Conservation (phyloP, 2,797 vertebrate genomes). For the Eremophila alpestris region DNA sequence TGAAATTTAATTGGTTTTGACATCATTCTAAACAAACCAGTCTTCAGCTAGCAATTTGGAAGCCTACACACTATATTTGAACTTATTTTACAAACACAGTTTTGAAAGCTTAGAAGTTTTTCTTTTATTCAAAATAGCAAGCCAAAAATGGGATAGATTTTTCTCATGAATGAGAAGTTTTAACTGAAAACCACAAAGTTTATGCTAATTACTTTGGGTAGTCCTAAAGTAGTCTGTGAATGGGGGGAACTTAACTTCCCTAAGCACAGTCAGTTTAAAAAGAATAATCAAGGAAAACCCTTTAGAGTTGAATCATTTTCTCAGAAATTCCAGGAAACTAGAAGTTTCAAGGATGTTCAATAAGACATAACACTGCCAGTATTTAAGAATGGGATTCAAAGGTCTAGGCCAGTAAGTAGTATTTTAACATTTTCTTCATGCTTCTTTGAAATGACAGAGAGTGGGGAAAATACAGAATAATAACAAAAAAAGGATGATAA, state of each 20-base stretch:
- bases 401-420: not conserved
- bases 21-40: not conserved
- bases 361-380: not conserved
- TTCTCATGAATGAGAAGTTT: not conserved
- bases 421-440: not conserved
- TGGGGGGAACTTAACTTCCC: not conserved
- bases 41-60: not conserved
- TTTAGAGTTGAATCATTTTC: not conserved
- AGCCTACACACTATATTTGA: not conserved
- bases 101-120: not conserved
- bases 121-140: not conserved
- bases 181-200: slow-evolving; percentile 3
- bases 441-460: not conserved
- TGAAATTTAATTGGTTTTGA: not conserved
- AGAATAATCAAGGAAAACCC: not conserved
- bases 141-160: not conserved
- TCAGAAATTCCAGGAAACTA: not conserved
- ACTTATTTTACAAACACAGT: not conserved
- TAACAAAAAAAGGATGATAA: not conserved
- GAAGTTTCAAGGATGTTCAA: not conserved
- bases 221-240: not conserved
- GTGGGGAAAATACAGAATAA: not conserved
- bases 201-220: not conserved
- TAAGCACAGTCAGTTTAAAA: not conserved
- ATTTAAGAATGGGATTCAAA: not conserved